These are phyloP conservation scores for Drosophila dives DNA, from an alignment of 2,888 invertebrate genomes.

Conservation along the genomic window DNA sequence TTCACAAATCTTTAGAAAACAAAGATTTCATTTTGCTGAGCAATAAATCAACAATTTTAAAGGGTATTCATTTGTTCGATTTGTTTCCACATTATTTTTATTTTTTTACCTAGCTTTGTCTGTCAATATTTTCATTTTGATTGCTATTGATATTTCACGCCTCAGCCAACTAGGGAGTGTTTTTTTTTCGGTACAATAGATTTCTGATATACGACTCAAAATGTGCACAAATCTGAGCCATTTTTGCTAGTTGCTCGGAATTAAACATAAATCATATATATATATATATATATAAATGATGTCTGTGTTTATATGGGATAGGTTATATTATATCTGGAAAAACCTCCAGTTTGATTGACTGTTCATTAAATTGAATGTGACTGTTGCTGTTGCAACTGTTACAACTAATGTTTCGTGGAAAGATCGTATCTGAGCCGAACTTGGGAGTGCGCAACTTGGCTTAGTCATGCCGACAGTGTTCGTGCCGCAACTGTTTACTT, in stretches of 20 bases:
- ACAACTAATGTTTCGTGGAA: constrained; percentile 40
- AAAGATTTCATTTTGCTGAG: neutral
- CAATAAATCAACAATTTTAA: neutral
- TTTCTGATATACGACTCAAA: constrained; percentile 38
- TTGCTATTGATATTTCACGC: constrained; percentile 75
- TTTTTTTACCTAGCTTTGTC: constrained; percentile 32
- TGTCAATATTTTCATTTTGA: constrained; percentile 69
- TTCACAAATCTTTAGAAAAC: neutral
- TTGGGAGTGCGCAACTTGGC: constrained; percentile 21
- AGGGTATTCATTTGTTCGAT: constrained; percentile 22
- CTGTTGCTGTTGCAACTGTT: constrained; percentile 30
- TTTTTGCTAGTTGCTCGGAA: constrained; percentile 10
- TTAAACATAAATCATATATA: constrained; percentile 6
- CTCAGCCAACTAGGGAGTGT: constrained; percentile 54
- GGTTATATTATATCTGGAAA: constrained; percentile 28
- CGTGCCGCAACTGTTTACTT: constrained; percentile 24
- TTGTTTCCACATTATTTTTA: neutral
- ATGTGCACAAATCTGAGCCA: constrained; percentile 1
- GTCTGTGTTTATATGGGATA: constrained; percentile 4
- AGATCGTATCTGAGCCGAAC: constrained; percentile 41
- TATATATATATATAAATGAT: constrained; percentile 30
- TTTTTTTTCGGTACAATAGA: constrained; percentile 52
- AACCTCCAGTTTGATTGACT: constrained; percentile 46
- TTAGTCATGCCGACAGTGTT: constrained; percentile 58
- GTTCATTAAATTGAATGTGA: constrained; percentile 11